Evolutionary conservation across 92 coral and sea anemone species (phyloP).

Genomic region (Umimayanthus kanabou): DNA sequence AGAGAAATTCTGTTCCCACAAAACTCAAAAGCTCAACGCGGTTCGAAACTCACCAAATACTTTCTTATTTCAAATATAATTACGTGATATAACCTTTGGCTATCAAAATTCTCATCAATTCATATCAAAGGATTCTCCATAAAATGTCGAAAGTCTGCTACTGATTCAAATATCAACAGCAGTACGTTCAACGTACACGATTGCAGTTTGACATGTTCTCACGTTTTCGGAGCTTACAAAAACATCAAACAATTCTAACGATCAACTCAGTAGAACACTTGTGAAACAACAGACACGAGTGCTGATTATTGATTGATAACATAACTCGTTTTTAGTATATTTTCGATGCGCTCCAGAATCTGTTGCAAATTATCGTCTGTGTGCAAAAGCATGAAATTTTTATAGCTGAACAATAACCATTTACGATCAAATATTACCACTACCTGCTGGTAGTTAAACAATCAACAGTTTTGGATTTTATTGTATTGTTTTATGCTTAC

Average conservation of each 20-base stretch:
- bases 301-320: background rate
- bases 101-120: slow-evolving; percentile 13
- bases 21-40: background rate
- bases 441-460: slow-evolving; percentile 32
- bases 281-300: background rate
- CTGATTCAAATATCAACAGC: background rate
- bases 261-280: background rate
- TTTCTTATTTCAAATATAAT: background rate
- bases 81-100: slow-evolving; percentile 2
- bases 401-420: slow-evolving; percentile 28
- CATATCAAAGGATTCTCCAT: background rate
- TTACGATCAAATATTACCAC: slow-evolving; percentile 26
- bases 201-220: background rate
- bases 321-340: background rate
- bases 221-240: background rate
- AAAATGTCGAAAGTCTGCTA: background rate
- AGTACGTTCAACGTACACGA: background rate
- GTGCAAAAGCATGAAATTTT: slow-evolving; percentile 44
- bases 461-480: slow-evolving; percentile 27
- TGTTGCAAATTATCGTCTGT: slow-evolving; percentile 40
- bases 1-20: too few relatives aligned
- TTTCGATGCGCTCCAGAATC: background rate
- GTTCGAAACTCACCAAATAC: background rate
- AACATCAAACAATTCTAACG: background rate
- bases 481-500: slow-evolving; percentile 3